Evolutionary conservation across 2,113 vertebrate genomes (phyloP).

Genomic region (Apus apus): DNA sequence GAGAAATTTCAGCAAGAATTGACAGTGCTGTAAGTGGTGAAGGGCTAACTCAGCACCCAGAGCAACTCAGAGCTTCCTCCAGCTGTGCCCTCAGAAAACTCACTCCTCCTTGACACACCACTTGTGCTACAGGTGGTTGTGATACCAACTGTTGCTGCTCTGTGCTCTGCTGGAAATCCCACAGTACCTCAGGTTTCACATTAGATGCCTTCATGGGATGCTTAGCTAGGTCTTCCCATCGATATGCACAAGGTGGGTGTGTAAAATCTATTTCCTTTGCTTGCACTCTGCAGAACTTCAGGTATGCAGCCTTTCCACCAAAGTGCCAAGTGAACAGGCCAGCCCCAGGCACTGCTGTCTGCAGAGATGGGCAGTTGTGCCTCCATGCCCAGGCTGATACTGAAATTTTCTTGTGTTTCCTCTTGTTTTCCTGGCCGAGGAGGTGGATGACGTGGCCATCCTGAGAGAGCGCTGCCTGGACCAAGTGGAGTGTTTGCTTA

Average conservation of each 20-base stretch:
- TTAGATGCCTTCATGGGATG: background rate
- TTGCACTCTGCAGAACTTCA: background rate
- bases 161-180: background rate
- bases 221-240: background rate
- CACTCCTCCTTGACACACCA: background rate
- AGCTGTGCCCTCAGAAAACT: background rate
- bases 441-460: slow-evolving; percentile 58
- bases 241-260: background rate
- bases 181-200: background rate
- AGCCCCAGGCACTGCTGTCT: background rate
- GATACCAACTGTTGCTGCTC: background rate
- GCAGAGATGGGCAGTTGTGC: background rate
- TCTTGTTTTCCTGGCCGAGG: slow-evolving; percentile 55
- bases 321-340: background rate
- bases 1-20: background rate
- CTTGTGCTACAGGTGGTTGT: background rate
- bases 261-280: background rate
- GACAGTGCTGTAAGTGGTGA: background rate
- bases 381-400: background rate
- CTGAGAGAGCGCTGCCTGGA: slow-evolving; percentile 57
- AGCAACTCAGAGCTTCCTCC: background rate
- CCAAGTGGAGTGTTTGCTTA: slow-evolving; percentile 76
- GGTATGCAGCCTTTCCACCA: background rate
- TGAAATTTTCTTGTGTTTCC: background rate
- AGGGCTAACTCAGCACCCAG: background rate